phyloP scores from a whole-genome alignment of 2,113 vertebrate species.

The Cranoglanis bouderius region DNA sequence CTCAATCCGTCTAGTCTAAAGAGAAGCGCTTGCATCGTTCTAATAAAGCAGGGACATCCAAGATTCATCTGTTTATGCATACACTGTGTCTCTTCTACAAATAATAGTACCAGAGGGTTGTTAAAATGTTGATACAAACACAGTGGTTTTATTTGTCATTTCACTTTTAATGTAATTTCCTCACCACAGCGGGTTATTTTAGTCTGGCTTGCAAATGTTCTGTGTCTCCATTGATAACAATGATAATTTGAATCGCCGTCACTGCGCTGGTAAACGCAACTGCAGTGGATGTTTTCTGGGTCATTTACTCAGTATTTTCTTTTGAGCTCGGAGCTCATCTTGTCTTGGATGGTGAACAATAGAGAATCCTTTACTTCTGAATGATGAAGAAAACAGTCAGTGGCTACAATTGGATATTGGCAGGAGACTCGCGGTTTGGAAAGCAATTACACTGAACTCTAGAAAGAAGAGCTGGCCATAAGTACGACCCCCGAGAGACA shows the following conservation, averaged over 20 bases:
- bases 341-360: conserved; percentile 52
- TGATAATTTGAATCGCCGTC: conserved; percentile 28
- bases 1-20: conserved; percentile 72
- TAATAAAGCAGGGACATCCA: conserved; percentile 18
- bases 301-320: conserved; percentile 18
- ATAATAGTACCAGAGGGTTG: conserved; percentile 26
- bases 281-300: conserved; percentile 18
- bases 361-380: conserved; percentile 62
- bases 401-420: conserved; percentile 69
- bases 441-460: conserved; percentile 78
- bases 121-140: conserved; percentile 13
- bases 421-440: conserved; percentile 70
- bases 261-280: conserved; percentile 25
- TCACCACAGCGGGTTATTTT: conserved; percentile 29
- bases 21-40: conserved; percentile 51
- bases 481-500: conserved; percentile 67
- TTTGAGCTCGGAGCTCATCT: conserved; percentile 13
- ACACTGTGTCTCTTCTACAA: neutral
- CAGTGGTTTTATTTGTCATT: conserved; percentile 19
- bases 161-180: conserved; percentile 25
- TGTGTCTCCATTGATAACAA: conserved; percentile 29
- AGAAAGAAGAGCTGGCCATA: conserved; percentile 70
- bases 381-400: conserved; percentile 63
- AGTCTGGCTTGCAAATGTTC: conserved; percentile 26
- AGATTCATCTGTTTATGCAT: conserved; percentile 37